These are phyloP conservation scores for Heteropelma amictum DNA, from an alignment of 2,888 invertebrate species.

Conservation along the genomic window DNA sequence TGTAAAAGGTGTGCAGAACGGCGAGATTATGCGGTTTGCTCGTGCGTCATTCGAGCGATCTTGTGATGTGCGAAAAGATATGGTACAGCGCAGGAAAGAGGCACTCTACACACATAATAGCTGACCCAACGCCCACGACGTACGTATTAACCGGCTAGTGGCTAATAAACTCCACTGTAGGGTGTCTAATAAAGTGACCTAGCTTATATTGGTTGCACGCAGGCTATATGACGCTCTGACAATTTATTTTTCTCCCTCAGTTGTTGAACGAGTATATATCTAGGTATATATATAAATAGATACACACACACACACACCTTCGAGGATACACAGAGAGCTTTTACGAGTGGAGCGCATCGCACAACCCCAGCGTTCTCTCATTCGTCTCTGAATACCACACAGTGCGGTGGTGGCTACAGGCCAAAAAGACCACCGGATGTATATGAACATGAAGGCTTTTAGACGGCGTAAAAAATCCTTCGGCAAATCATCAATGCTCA, in stretches of 20 bases:
- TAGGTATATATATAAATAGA: background rate
- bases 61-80: conserved; percentile 26
- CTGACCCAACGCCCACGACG: conserved; percentile 22
- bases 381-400: background rate
- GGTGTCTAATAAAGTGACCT: conserved; percentile 71
- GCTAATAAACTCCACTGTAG: conserved; percentile 73
- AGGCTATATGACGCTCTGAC: background rate
- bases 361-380: conserved; percentile 16
- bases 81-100: background rate
- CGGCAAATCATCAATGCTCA: background rate
- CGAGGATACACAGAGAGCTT: conserved; percentile 29
- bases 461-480: background rate
- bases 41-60: conserved; percentile 20
- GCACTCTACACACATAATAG: conserved; percentile 19
- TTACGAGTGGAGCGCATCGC: conserved; percentile 40
- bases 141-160: conserved; percentile 50
- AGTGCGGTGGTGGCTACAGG: conserved; percentile 1
- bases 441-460: too few species aligned
- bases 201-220: conserved; percentile 58
- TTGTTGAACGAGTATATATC: background rate
- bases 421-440: conserved; percentile 22
- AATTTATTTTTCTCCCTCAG: background rate
- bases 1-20: background rate
- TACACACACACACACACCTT: conserved; percentile 5
- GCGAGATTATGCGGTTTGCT: background rate